Evolutionary conservation across 2,888 invertebrate genomes (phyloP).

Genomic region (Noctua janthe): DNA sequence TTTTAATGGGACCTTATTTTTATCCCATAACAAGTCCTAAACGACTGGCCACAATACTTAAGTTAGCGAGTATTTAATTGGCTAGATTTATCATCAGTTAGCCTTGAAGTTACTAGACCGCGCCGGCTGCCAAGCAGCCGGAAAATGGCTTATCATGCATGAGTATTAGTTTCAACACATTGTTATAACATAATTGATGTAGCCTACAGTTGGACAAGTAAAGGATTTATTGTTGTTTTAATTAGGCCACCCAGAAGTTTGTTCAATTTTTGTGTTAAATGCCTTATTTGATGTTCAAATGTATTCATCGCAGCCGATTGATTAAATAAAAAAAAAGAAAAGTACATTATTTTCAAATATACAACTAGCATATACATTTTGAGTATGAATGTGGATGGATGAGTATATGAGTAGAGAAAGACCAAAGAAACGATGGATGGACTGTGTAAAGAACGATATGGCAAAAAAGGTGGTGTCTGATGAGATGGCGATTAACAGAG

Average conservation of each 20-base stretch:
- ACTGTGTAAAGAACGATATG: no score
- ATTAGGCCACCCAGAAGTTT: constrained; percentile 11
- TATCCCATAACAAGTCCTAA: neutral
- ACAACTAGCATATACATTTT: no score
- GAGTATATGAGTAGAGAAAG: no score
- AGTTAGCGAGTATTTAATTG: constrained; percentile 55
- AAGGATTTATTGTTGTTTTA: constrained; percentile 8
- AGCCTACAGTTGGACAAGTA: constrained; percentile 12
- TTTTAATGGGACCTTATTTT: no score
- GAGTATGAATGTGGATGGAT: no score
- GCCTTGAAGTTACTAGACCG: constrained; percentile 71
- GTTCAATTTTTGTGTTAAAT: neutral
- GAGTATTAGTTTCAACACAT: constrained; percentile 54
- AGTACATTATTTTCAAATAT: no score
- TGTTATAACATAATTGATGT: constrained; percentile 47
- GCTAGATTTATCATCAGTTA: constrained; percentile 48
- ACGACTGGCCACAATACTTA: constrained; percentile 41
- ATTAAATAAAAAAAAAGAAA: no score
- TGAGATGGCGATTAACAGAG: no score
- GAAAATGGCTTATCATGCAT: constrained; percentile 58
- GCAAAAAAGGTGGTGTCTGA: no score
- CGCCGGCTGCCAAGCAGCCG: constrained; percentile 53
- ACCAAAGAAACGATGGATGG: no score
- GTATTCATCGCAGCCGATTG: no score
- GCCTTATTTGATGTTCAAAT: neutral